Conservation (phyloP, 2,113 vertebrate species). For the Platanista minor region DNA sequence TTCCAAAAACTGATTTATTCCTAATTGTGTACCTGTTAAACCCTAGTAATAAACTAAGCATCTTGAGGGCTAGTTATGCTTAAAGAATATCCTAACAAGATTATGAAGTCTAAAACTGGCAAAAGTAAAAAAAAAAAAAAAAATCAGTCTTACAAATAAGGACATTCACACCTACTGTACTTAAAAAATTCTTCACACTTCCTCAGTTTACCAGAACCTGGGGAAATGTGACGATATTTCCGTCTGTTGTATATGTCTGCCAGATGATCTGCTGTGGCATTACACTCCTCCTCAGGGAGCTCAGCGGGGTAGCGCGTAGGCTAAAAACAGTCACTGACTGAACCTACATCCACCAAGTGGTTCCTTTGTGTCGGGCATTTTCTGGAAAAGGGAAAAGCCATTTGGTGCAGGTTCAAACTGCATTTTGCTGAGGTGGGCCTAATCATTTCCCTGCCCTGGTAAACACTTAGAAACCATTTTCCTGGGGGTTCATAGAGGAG, state of each 20-base stretch:
- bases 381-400: neutral
- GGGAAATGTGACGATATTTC: neutral
- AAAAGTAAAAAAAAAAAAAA: neutral
- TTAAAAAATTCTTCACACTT: neutral
- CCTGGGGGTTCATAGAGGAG: neutral
- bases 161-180: neutral
- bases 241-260: neutral
- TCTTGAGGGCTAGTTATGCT: neutral
- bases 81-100: neutral
- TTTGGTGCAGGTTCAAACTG: neutral
- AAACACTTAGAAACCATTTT: neutral
- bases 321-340: neutral
- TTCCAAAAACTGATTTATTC: neutral
- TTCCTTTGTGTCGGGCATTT: neutral
- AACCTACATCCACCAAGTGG: neutral
- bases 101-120: neutral
- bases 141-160: neutral
- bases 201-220: neutral
- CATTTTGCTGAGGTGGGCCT: neutral
- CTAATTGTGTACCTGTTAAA: neutral
- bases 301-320: fast-evolving
- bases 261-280: neutral
- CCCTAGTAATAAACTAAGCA: neutral
- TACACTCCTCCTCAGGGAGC: neutral
- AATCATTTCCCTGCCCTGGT: neutral